A percentile compares a stretch with the other conserved stretches of the same genome.
Conservation (phyloP, 92 coral and sea anemone genomes). For the Virgularia gustaviana region DNA sequence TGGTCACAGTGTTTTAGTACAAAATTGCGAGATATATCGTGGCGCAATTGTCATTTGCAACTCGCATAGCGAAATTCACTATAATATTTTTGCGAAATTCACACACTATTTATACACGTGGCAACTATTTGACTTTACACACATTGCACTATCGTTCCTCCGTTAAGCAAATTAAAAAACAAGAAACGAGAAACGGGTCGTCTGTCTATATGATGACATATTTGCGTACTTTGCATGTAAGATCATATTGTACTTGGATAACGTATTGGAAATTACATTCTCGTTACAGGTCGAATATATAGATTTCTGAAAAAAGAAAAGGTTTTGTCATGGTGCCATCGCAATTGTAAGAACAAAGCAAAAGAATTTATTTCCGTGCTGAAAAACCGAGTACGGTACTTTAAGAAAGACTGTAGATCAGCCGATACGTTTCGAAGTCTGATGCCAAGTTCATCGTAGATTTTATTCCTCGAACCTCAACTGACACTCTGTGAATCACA, state of each 20-base stretch:
- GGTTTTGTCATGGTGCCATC: conserved; percentile 4
- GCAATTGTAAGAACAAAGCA: conserved; percentile 27
- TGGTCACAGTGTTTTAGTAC: too few species aligned
- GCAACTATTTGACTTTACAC: too few species aligned
- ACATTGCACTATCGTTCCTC: not conserved
- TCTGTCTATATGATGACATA: not conserved
- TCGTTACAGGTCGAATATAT: conserved; percentile 22
- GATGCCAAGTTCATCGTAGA: not conserved
- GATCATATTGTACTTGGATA: not conserved
- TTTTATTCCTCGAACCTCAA: not conserved
- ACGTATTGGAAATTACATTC: not conserved
- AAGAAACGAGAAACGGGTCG: not conserved
- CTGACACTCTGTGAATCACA: not conserved
- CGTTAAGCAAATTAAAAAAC: not conserved
- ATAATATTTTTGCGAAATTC: too few species aligned
- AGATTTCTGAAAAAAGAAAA: conserved; percentile 21
- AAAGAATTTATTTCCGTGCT: conserved; percentile 6
- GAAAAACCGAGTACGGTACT: conserved; percentile 20
- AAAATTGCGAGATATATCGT: too few species aligned
- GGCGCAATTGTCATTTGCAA: too few species aligned
- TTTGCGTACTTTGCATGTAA: not conserved
- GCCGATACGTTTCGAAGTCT: conserved; percentile 21
- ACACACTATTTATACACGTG: too few species aligned
- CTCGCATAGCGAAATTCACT: too few species aligned
- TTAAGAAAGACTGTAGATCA: conserved; percentile 13